Conservation (phyloP, 2,888 invertebrate species). For the Gisinianus flammeolus region DNA sequence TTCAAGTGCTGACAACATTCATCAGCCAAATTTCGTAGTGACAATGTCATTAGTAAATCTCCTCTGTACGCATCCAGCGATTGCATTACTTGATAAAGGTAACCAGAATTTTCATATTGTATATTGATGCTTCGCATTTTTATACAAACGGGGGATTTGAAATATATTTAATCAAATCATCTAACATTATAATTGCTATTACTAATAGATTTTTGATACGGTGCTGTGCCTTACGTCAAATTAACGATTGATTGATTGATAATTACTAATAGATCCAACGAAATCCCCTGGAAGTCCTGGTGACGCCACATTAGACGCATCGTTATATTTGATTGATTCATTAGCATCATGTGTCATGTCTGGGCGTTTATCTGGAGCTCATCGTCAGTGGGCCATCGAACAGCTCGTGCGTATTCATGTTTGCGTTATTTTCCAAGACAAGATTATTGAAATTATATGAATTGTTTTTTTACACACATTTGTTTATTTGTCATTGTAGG, state of each 20-base stretch:
- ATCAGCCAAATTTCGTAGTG: conserved; percentile 64
- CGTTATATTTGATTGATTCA: conserved; percentile 68
- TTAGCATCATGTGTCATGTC: conserved; percentile 69
- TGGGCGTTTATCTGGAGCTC: conserved; percentile 64
- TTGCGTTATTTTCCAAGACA: not conserved
- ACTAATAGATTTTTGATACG: too few relatives aligned
- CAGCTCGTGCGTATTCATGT: conserved; percentile 64
- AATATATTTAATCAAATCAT: not conserved
- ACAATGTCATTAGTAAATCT: conserved; percentile 69
- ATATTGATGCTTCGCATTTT: too few relatives aligned
- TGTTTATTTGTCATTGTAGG: conserved; percentile 54
- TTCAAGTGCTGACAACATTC: conserved; percentile 46
- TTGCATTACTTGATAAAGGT: conserved; percentile 53
- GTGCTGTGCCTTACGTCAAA: too few relatives aligned
- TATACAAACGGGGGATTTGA: not conserved
- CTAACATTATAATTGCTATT: not conserved
- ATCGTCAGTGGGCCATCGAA: conserved; percentile 69
- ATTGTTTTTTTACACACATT: not conserved
- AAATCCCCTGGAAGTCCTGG: conserved; percentile 42
- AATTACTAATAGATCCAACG: conserved; percentile 37
- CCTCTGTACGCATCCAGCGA: conserved; percentile 60
- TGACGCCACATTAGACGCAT: conserved; percentile 58
- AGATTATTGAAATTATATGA: not conserved
- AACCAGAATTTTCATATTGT: not conserved
- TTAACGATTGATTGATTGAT: not conserved